A percentile compares a stretch with the other conserved stretches of the same genome.
These are phyloP conservation scores for Pyrrhosoma nymphula DNA, from an alignment of 2,888 invertebrate species.

Conservation along the genomic window DNA sequence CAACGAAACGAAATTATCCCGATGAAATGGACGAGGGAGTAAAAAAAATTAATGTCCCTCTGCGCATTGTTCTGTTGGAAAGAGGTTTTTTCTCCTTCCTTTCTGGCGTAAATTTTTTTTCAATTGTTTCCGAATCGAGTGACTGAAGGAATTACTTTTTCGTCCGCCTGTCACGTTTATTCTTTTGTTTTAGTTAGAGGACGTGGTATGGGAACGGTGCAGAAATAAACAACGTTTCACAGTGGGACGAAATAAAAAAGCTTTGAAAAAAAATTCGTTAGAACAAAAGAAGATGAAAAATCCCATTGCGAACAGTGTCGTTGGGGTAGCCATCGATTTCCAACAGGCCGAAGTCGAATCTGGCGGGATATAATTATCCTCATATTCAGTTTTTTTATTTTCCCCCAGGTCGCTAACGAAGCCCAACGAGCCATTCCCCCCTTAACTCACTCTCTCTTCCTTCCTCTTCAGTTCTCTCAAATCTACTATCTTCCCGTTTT, in stretches of 20 bases:
- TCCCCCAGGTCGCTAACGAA: background rate
- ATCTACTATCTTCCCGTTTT: no score
- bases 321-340: background rate
- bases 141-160: conserved; percentile 5
- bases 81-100: background rate
- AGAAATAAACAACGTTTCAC: background rate
- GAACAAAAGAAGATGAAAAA: background rate
- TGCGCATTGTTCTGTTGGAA: background rate
- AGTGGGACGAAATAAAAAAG: background rate
- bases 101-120: background rate
- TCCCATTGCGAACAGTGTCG: background rate
- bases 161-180: background rate
- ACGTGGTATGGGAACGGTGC: background rate
- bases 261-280: background rate
- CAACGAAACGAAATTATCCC: background rate
- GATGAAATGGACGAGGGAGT: background rate
- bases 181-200: background rate
- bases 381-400: background rate
- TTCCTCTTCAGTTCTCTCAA: no score
- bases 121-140: conserved; percentile 27
- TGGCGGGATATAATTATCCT: background rate
- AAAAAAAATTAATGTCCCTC: background rate
- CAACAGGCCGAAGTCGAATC: background rate
- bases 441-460: no score
- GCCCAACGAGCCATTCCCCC: background rate